Conservation (phyloP, 2,888 invertebrate genomes). For the Caenorhabditis drosophilae region DNA sequence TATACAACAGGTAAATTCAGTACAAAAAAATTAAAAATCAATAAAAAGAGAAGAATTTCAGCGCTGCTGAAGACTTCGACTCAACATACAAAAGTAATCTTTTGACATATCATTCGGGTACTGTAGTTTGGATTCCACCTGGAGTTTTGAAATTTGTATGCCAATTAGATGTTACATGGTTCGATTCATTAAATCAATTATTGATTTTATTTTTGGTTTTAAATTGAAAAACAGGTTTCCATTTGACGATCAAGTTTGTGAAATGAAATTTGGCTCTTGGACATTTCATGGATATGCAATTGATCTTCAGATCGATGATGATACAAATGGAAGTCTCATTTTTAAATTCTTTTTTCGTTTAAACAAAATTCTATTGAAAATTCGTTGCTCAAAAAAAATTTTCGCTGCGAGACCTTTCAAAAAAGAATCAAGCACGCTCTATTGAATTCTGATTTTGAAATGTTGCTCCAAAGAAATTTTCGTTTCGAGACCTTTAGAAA, state of each 20-base stretch:
- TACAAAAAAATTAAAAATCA: slow-evolving; percentile 2
- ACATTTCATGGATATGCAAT: slow-evolving; percentile 90
- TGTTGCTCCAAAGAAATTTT: too few relatives aligned
- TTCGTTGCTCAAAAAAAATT: too few relatives aligned
- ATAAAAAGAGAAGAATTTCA: slow-evolving; percentile 24
- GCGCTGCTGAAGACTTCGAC: slow-evolving; percentile 59
- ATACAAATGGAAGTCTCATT: slow-evolving; percentile 43
- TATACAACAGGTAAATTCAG: slow-evolving; percentile 54
- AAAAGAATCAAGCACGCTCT: too few relatives aligned
- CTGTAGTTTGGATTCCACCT: slow-evolving; percentile 64
- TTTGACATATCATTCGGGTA: slow-evolving; percentile 55
- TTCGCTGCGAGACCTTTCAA: too few relatives aligned
- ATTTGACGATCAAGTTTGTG: slow-evolving; percentile 84
- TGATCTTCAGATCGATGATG: slow-evolving; percentile 76
- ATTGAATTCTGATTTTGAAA: too few relatives aligned
- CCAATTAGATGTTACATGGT: slow-evolving; percentile 51
- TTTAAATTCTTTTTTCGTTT: too few relatives aligned
- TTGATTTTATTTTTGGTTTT: not conserved
- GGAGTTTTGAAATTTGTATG: slow-evolving; percentile 58
- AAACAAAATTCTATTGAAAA: too few relatives aligned
- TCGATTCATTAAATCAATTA: not conserved
- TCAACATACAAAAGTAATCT: slow-evolving; percentile 58
- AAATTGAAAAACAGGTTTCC: too few relatives aligned
- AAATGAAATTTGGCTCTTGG: slow-evolving; percentile 78
- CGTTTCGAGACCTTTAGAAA: too few relatives aligned